Base-by-base conservation (phyloP, 1,140 invertebrate species). In the Akabosia matsudoensis region DNA sequence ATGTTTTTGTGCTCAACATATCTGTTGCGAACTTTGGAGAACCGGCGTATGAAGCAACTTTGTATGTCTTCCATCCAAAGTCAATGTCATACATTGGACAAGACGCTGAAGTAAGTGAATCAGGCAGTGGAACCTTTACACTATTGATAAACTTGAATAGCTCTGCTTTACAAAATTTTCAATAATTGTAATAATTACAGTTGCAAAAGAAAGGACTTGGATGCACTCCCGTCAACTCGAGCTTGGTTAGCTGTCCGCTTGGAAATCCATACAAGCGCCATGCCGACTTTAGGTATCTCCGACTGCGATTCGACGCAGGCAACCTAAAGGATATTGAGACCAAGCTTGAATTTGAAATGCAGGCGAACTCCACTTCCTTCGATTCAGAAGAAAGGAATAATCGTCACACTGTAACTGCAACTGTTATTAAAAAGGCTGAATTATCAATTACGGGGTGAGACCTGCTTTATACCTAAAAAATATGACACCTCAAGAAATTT, bases 11-110 rank as follows among this genome's bases (percentile, higher is more conserved):
- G 37, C 85, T 98, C 0, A 89, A 91, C 37, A 87, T 96, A 14
- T 90, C 88, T 30, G 88, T 95, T 1, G 86, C 86, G 31, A 98
- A 98, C 84, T 82, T 87, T 26, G 90, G 90, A 1, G 96, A 98
- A 84, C 92, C 95, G 0, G 96, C 96, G 0, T 97, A 98, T 83
- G 93, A 97, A 84, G 90, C 95, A 0, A 90, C 91, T 81, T 83
- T 98, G 0, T 93, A 92, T 83, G 88, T 98, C 1, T 85, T 86
- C 28, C 92, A 96, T 84, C 92, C 94, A 26, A 84, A 88, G 45
- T 90, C 88, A 73, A 86, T 98, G 7, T 91, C 89, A 82, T 97
- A 95, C 82, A 92, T 94, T 82, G 91, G 90, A 26, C 88, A 86
- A 54, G 86, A 85, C 30, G 88, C 88, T 24, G 79, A 82, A 67